Base-by-base conservation (phyloP, 2,888 invertebrate species). In the Synanthedon formicaeformis region DNA sequence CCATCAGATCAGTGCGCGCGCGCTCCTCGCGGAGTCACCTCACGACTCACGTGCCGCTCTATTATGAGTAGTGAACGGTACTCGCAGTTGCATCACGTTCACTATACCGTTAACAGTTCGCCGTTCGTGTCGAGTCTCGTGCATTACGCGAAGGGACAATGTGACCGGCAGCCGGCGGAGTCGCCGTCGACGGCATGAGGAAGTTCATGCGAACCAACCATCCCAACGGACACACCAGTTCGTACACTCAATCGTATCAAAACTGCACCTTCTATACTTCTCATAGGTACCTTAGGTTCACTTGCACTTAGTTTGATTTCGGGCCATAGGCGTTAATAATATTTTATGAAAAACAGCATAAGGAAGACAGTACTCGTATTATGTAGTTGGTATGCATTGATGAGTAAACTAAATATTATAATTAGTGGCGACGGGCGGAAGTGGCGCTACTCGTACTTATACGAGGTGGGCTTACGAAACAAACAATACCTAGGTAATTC, bases 181-280 rank as follows among this genome's bases (percentile, higher is more conserved):
- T 50, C 54, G 51, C 51, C 23, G 55, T 54, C 52, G 62, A 51
- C 50, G 54, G 55, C 61, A 79, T 79, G 79, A 78, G 62, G 75
- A 80, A 79, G 74, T 79, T 79, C 68, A 73, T 79, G 71, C 75
- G 77, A 60, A 71, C 78, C 64, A 73, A 75, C 45, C 34, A 60
- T 55, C 57, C 58, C 58, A 69, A 70, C 56, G 72, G 71, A 55
- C 65, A 67, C 55, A 63, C 68, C 55, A 69, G 75, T 74, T 48
- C 66, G 75, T 66, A 55, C 68, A 13, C 40, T 13, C 3, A 27
- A n/a, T 50, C 11, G 27, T n/a, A 13, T 2, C 50, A 50, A 13
- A 12, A 49, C 11, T 6, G 13, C 13, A 5, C 49, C 49, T 16
- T 49, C 27, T 27, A 27, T 27, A 8, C 27, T 0, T 27, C 27